phyloP scores from a whole-genome alignment of 2,797 vertebrate genomes.

The Tympanoctomys barrerae region DNA sequence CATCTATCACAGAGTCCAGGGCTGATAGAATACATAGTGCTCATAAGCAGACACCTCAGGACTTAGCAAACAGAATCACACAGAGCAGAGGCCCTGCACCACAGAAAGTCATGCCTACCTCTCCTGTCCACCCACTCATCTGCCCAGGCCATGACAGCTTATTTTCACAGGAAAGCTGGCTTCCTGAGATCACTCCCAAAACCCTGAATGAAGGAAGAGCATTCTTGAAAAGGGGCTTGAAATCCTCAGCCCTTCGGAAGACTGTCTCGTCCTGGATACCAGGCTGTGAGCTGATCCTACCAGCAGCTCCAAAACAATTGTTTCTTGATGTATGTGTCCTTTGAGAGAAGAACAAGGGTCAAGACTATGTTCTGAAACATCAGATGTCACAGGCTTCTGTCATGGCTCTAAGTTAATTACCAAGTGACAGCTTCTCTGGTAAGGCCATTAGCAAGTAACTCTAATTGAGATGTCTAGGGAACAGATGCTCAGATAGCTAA shows the following conservation, averaged over 20 bases:
- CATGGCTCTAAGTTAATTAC: conserved; percentile 73
- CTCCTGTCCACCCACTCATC: background rate
- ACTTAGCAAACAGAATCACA: background rate
- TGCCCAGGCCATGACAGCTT: background rate
- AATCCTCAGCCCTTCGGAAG: background rate
- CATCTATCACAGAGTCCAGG: background rate
- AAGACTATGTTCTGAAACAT: conserved; percentile 52
- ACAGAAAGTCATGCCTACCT: background rate
- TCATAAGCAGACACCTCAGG: background rate
- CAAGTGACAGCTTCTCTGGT: conserved; percentile 60
- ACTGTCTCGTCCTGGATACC: background rate
- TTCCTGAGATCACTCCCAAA: background rate
- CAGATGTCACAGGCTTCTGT: conserved; percentile 48
- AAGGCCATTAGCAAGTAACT: conserved; percentile 61
- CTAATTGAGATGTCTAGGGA: conserved; percentile 70
- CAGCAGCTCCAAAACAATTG: conserved; percentile 19
- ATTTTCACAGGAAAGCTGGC: background rate
- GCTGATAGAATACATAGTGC: background rate
- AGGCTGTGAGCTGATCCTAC: background rate
- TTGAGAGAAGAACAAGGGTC: conserved; percentile 50
- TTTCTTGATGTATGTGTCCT: conserved; percentile 30
- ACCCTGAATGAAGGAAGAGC: background rate
- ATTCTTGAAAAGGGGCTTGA: background rate
- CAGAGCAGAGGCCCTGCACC: background rate
- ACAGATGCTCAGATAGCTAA: conserved; percentile 49